Conservation (phyloP, 2,113 vertebrate species). For the Sakesphorus luctuosus region DNA sequence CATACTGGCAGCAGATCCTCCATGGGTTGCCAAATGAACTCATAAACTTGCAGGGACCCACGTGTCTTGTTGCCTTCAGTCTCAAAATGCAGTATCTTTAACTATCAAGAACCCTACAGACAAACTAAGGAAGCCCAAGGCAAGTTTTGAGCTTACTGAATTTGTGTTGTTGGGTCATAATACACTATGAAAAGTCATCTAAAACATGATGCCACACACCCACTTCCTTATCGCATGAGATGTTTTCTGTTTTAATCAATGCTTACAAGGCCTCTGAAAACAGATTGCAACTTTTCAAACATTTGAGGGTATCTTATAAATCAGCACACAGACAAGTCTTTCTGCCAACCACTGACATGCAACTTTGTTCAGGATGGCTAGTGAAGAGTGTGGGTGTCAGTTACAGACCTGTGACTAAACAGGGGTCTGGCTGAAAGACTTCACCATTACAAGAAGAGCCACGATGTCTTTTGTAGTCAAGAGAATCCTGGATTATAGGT, state of each 20-base stretch:
- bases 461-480: neutral
- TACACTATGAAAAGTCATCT: fast-evolving
- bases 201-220: neutral
- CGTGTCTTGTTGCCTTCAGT: neutral
- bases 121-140: neutral
- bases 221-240: neutral
- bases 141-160: neutral
- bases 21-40: neutral
- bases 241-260: neutral
- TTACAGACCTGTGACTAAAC: neutral
- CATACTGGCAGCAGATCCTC: neutral
- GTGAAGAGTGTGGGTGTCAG: neutral
- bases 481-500: neutral
- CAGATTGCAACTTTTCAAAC: neutral
- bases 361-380: neutral
- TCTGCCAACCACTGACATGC: neutral
- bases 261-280: fast-evolving
- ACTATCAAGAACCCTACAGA: neutral
- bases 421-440: neutral
- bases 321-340: neutral
- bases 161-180: neutral
- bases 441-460: neutral
- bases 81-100: neutral
- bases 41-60: neutral
- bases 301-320: neutral